Percentiles rank a stretch among this genome's conserved stretches.
These are phyloP conservation scores for Clavelina lepadiformis DNA, from an alignment of 23 tunicate genomes.

Conservation along the genomic window DNA sequence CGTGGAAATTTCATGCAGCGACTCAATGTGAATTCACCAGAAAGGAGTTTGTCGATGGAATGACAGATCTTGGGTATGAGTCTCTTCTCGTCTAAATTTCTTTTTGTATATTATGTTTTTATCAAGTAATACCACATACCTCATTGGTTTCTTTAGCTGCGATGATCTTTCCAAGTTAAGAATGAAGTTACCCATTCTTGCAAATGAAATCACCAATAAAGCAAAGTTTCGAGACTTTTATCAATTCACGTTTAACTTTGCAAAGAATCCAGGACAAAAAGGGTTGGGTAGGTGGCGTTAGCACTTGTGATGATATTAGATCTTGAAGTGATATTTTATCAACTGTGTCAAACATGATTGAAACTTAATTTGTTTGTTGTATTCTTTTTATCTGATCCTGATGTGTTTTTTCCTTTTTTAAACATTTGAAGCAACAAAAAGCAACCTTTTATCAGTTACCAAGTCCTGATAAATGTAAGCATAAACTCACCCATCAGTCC, in stretches of 20 bases:
- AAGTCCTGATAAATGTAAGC: background rate
- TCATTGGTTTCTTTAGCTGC: conserved; percentile 42
- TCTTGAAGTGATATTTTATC: too few relatives aligned
- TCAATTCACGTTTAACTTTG: conserved; percentile 94
- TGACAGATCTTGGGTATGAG: conserved; percentile 56
- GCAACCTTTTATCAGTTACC: too few relatives aligned
- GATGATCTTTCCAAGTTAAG: conserved; percentile 87
- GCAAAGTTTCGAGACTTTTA: conserved; percentile 74
- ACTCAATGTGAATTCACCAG: conserved; percentile 90
- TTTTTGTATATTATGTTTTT: too few relatives aligned
- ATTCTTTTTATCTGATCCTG: too few relatives aligned
- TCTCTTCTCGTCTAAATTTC: too few relatives aligned
- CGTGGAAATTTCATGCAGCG: conserved; percentile 91
- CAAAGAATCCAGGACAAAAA: conserved; percentile 91
- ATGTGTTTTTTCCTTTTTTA: too few relatives aligned
- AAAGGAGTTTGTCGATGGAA: conserved; percentile 88
- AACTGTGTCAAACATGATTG: too few relatives aligned
- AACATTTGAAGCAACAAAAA: too few relatives aligned
- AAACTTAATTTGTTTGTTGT: too few relatives aligned
- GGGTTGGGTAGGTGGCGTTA: conserved; percentile 43
- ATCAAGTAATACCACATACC: too few relatives aligned
- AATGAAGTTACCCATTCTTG: conserved; percentile 61
- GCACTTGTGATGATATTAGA: background rate
- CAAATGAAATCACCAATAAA: conserved; percentile 66
- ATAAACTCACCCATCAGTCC: background rate